These are phyloP conservation scores for Ophion slaviceki DNA, from an alignment of 2,888 invertebrate genomes.

Conservation along the genomic window DNA sequence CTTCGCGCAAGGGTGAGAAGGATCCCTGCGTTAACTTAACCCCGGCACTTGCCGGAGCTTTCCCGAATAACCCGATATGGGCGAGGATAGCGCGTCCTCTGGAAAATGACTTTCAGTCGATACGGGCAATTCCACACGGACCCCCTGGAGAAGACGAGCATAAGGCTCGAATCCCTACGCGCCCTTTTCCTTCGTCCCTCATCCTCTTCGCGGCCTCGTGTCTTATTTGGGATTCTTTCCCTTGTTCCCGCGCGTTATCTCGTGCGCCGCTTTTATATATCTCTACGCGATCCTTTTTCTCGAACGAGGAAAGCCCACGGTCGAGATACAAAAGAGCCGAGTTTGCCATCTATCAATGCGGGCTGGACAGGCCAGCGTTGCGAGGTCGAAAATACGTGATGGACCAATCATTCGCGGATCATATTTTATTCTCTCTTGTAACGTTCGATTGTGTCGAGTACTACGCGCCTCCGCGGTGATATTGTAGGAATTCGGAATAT, in stretches of 20 bases:
- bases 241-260: constrained; percentile 29
- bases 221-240: constrained; percentile 36
- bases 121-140: constrained; percentile 67
- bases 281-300: constrained; percentile 36
- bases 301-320: constrained; percentile 50
- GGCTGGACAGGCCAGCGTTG: constrained; percentile 57
- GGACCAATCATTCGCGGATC: constrained; percentile 71
- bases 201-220: constrained; percentile 28
- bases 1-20: constrained; percentile 9
- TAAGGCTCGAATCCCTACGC: constrained; percentile 63
- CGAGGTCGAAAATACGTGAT: constrained; percentile 66
- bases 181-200: constrained; percentile 40
- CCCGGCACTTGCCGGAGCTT: constrained; percentile 58
- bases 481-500: background rate
- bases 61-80: constrained; percentile 63
- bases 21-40: constrained; percentile 25
- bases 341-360: constrained; percentile 69
- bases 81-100: constrained; percentile 65
- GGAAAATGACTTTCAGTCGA: constrained; percentile 71
- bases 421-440: constrained; percentile 70
- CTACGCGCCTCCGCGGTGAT: constrained; percentile 7
- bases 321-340: constrained; percentile 64
- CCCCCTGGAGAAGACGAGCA: constrained; percentile 42
- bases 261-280: constrained; percentile 25
- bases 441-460: constrained; percentile 3